Conservation (phyloP, 2,797 vertebrate species). For the Sebastolobus altivelis region DNA sequence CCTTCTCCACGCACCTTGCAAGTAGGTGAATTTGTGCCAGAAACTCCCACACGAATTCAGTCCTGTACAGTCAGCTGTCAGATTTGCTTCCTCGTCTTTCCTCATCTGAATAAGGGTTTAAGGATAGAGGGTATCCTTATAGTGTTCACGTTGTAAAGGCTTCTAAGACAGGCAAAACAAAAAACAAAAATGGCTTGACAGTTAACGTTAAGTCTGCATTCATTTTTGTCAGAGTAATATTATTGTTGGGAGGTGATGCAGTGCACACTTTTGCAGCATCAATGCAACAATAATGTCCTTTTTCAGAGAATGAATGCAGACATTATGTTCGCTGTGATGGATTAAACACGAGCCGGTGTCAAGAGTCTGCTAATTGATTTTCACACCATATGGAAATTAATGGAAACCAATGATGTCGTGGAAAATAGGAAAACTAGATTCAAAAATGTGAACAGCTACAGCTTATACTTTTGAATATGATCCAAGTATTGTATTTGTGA, state of each 20-base stretch:
- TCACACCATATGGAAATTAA: constrained; percentile 62
- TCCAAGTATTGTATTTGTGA: neutral
- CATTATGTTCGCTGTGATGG: constrained; percentile 48
- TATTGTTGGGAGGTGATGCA: neutral
- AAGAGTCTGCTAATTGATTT: constrained; percentile 70
- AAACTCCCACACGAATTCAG: neutral
- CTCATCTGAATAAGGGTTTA: neutral
- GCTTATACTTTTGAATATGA: neutral
- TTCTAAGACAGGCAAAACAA: neutral
- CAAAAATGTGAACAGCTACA: neutral
- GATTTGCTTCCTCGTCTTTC: neutral
- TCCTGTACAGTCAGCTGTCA: neutral
- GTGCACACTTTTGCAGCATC: neutral
- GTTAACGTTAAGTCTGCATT: neutral
- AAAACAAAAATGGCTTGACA: neutral
- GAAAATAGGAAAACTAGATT: constrained; percentile 12
- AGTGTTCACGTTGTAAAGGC: neutral
- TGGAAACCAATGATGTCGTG: constrained; percentile 30
- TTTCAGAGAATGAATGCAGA: constrained; percentile 39
- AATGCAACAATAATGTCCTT: constrained; percentile 30
- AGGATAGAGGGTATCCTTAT: neutral
- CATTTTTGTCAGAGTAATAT: neutral
- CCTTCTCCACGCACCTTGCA: neutral
- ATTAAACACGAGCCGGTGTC: constrained; percentile 65
- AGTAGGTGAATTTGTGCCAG: constrained; percentile 3